phyloP scores from a whole-genome alignment of 2,888 invertebrate species.

The Andrena bucephala region DNA sequence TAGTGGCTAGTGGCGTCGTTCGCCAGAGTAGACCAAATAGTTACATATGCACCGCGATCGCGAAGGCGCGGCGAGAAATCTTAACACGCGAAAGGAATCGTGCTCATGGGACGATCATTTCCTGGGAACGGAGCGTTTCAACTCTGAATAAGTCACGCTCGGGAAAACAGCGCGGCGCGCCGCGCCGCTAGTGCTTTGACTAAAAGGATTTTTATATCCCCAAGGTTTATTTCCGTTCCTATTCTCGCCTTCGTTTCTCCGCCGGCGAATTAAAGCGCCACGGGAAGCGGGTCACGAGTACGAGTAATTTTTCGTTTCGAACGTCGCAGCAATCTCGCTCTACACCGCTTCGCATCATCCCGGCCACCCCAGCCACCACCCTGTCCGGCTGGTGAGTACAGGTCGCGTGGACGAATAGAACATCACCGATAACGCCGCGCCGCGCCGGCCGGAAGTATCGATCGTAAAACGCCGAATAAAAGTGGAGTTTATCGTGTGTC shows the following conservation, averaged over 20 bases:
- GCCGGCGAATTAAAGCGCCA: slow-evolving; percentile 24
- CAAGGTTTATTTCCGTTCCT: too few species aligned
- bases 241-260: too few species aligned
- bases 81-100: neutral
- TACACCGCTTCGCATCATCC: neutral
- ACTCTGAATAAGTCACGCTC: neutral
- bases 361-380: neutral
- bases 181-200: neutral
- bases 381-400: slow-evolving; percentile 29
- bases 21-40: neutral
- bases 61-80: neutral
- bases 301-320: slow-evolving; percentile 19
- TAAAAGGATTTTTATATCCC: slow-evolving; percentile 5
- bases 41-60: neutral
- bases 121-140: neutral
- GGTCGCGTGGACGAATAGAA: slow-evolving; percentile 46
- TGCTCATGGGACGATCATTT: neutral
- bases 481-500: slow-evolving; percentile 68
- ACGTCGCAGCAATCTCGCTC: neutral
- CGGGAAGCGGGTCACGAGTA: slow-evolving; percentile 7
- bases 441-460: slow-evolving; percentile 51
- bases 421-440: slow-evolving; percentile 58
- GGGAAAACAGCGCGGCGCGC: neutral
- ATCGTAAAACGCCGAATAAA: slow-evolving; percentile 68
- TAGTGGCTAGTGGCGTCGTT: neutral